Evolutionary conservation across 23 tunicate species (phyloP).

Genomic region (Corella eumyota): DNA sequence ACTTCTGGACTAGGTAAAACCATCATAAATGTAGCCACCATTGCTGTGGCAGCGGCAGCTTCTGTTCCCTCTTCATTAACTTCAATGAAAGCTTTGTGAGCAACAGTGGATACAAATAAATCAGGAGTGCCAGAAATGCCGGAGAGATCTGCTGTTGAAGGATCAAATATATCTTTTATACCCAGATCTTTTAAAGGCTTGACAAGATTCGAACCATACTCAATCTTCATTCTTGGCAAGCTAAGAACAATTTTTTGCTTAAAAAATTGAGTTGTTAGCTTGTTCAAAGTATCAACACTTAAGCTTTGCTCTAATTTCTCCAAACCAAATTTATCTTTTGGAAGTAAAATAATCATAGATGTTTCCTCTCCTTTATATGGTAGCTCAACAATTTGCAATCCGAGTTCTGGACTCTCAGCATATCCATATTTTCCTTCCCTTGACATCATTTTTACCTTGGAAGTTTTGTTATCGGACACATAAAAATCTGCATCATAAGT

Average conservation of each 20-base stretch:
- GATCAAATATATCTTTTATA: conserved; percentile 24
- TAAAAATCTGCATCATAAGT: conserved; percentile 32
- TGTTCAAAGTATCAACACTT: background rate
- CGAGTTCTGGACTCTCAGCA: conserved; percentile 18
- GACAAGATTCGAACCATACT: conserved; percentile 13
- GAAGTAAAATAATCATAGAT: conserved; percentile 46
- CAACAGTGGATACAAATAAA: conserved; percentile 29
- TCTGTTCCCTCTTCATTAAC: conserved; percentile 91
- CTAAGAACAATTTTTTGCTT: conserved; percentile 20
- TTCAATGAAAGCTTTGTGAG: conserved; percentile 72
- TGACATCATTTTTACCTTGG: conserved; percentile 52
- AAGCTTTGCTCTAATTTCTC: conserved; percentile 19
- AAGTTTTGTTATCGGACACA: conserved; percentile 4
- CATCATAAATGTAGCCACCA: conserved; percentile 6
- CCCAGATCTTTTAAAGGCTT: conserved; percentile 29
- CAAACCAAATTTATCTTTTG: conserved; percentile 41
- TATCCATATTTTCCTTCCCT: conserved; percentile 15
- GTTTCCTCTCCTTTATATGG: conserved; percentile 48
- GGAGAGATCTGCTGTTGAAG: conserved; percentile 17
- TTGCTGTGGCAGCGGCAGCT: conserved; percentile 92
- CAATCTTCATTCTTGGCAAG: conserved; percentile 57
- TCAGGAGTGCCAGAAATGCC: conserved; percentile 25
- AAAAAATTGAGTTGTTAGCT: background rate
- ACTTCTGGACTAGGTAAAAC: conserved; percentile 14
- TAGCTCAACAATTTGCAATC: conserved; percentile 33